phyloP scores from a whole-genome alignment of 1,140 invertebrate species.

The Drosophila setifemur region DNA sequence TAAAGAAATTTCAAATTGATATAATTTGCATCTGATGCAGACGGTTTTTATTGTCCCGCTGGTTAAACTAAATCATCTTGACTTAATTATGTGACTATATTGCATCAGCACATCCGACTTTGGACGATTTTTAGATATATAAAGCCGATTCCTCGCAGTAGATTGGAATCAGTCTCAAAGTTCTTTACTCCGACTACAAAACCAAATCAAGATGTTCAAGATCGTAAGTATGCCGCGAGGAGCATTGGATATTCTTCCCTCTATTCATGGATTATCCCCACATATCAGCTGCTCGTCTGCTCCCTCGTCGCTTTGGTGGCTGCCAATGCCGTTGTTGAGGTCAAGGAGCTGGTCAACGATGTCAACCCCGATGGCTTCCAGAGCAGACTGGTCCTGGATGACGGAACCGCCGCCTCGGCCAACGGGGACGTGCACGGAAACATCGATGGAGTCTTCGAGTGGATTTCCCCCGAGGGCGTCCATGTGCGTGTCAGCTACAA shows the following conservation, averaged over 20 bases:
- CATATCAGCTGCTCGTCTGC: constrained; percentile 35
- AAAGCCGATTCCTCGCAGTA: neutral
- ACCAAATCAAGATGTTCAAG: constrained; percentile 47
- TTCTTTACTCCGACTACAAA: constrained; percentile 12
- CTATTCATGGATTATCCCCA: constrained; percentile 7
- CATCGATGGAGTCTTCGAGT: constrained; percentile 60
- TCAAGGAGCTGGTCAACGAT: constrained; percentile 52
- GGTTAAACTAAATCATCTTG: neutral
- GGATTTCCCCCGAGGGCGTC: constrained; percentile 80
- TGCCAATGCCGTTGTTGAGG: constrained; percentile 57
- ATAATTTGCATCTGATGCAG: constrained; percentile 28
- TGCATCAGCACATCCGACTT: constrained; percentile 24
- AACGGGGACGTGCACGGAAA: constrained; percentile 81
- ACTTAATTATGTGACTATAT: constrained; percentile 14
- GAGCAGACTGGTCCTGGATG: constrained; percentile 83
- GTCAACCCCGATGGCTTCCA: constrained; percentile 82
- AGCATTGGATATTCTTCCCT: neutral
- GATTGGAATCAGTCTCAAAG: constrained; percentile 33
- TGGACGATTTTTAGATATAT: constrained; percentile 13
- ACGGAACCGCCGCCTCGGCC: constrained; percentile 84
- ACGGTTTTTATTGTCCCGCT: constrained; percentile 16
- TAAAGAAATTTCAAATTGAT: constrained; percentile 2
- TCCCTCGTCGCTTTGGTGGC: constrained; percentile 27
- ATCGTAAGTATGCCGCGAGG: constrained; percentile 34
- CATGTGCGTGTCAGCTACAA: constrained; percentile 83